These are phyloP conservation scores for Ifrita kowaldi DNA, from an alignment of 2,113 vertebrate genomes.

Conservation along the genomic window DNA sequence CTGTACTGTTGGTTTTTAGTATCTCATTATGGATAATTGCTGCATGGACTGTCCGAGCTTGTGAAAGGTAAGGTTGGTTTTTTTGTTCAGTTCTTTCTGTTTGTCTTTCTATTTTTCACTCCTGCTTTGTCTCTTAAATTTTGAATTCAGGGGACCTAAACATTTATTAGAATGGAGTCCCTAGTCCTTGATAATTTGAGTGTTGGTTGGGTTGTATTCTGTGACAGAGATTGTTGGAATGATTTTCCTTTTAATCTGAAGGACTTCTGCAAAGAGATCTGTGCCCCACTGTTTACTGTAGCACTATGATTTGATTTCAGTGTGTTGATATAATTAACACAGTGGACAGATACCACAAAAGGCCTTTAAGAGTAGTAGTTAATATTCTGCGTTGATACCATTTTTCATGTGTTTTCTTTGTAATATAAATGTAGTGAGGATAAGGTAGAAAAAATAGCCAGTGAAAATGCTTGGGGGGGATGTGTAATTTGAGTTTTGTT, in stretches of 20 bases:
- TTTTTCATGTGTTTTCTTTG: neutral
- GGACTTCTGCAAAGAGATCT: neutral
- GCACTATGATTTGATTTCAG: neutral
- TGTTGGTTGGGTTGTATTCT: neutral
- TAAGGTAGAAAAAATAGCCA: neutral
- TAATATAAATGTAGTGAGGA: neutral
- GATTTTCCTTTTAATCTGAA: neutral
- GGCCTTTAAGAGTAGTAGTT: neutral
- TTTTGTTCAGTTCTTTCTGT: neutral
- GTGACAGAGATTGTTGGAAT: neutral
- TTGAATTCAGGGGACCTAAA: neutral
- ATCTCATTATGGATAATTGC: conserved; percentile 99
- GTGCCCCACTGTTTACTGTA: neutral
- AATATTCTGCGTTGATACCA: neutral
- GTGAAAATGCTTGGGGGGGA: rapidly evolving
- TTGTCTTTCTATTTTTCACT: neutral
- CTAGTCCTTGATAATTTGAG: neutral
- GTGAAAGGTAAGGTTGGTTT: conserved; percentile 89
- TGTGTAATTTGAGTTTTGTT: neutral
- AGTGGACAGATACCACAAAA: neutral
- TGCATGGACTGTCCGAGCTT: conserved; percentile 98
- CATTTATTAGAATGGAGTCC: neutral
- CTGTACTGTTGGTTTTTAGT: conserved; percentile 98
- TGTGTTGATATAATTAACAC: neutral
- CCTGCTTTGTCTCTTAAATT: neutral